Evolutionary conservation across 2,888 invertebrate genomes (phyloP), one percentile per base, ranked within the genome.

Genomic region (Psylliodes chrysocephalus): DNA sequence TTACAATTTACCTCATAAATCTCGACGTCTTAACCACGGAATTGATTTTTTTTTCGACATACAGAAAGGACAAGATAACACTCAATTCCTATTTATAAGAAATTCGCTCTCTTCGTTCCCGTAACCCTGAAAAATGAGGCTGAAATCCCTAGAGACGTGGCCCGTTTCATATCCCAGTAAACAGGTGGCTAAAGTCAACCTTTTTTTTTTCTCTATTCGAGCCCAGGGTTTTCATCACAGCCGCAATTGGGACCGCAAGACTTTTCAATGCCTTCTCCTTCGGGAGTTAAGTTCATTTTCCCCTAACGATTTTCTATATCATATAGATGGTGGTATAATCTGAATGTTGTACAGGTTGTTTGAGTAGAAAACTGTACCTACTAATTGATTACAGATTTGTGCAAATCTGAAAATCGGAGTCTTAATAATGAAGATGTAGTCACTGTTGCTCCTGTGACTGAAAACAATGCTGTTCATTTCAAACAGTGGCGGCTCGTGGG

Each of bases 181-280:
- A 55, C 55, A 64, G 60, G 60, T 64, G 64, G 64, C 51, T 60
- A 55, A 60, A 55, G 60, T 55, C 54, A 63, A 55, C 60, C 33
- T 54, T 60, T 60, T 60, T 40, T 55, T 55, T 52, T 7, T n/a
- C n/a, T 17, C 44, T 33, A 60, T 55, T 55, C 35, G 18, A 15
- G n/a, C 17, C 28, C 30, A 12, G 42, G 49, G 57, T 63, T 57
- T 63, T 51, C 53, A 40, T 59, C 44, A 47, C 42, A 44, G 19
- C 33, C 33, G 8, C 33, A 33, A 4, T 33, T 33, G 33, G 7
- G 6, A 10, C n/a, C 10, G 22, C 25, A 28, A 10, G 30, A 49
- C 12, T 25, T 60, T 60, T 53, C 60, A 60, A 53, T 60, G 53
- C 30, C 22, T 15, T 28, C 33, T 49, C 49, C 49, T 10, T 0